Percentiles rank a stretch among this genome's conserved stretches.
These are phyloP conservation scores for Luffia ferchaultella DNA, from an alignment of 2,888 invertebrate genomes.

Conservation along the genomic window DNA sequence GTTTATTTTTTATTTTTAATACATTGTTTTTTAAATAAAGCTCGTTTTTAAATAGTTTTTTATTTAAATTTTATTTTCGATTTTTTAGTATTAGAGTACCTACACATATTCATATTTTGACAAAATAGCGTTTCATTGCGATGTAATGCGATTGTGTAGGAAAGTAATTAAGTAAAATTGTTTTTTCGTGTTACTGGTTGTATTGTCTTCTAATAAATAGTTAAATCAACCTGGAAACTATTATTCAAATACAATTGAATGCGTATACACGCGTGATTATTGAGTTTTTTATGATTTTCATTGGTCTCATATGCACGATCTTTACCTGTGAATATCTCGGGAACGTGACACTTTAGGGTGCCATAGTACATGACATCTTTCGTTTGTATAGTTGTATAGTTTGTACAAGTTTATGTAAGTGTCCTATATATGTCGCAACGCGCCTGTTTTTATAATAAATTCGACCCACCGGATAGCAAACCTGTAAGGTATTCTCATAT, in stretches of 20 bases:
- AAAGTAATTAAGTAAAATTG: neutral
- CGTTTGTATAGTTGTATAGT: neutral
- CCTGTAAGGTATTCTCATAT: too few relatives aligned
- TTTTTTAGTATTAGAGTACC: too few relatives aligned
- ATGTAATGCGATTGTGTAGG: neutral
- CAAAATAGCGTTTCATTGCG: neutral
- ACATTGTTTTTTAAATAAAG: too few relatives aligned
- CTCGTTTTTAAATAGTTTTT: too few relatives aligned
- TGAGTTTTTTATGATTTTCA: neutral
- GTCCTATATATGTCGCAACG: too few relatives aligned
- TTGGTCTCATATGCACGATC: neutral
- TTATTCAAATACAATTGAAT: neutral
- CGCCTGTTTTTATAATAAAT: too few relatives aligned
- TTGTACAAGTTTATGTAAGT: too few relatives aligned
- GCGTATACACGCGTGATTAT: neutral
- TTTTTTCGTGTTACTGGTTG: neutral
- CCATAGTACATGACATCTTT: neutral
- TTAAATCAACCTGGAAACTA: neutral
- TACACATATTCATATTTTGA: too few relatives aligned
- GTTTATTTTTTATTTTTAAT: too few relatives aligned
- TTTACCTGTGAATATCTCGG: neutral
- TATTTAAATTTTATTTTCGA: too few relatives aligned
- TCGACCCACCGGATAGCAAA: too few relatives aligned
- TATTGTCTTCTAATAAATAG: neutral
- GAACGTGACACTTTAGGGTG: neutral